These are phyloP conservation scores for Agapornis canus DNA, from an alignment of 2,797 vertebrate genomes.

Conservation along the genomic window DNA sequence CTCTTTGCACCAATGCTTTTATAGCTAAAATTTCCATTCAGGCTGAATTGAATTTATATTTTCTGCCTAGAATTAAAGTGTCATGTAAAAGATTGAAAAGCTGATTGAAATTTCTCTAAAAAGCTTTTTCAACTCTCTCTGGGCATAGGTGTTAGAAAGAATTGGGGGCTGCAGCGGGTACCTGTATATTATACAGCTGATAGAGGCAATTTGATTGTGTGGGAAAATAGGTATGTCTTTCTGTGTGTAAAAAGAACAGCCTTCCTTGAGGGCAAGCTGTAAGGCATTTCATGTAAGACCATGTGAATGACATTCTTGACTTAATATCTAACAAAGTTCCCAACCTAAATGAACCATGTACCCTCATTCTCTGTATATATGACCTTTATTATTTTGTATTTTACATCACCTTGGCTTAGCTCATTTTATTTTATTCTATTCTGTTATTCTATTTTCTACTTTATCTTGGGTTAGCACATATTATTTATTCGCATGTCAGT, in stretches of 20 bases:
- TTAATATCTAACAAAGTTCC: neutral
- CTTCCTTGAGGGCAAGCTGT: neutral
- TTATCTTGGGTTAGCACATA: neutral
- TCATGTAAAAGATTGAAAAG: neutral
- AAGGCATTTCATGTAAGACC: neutral
- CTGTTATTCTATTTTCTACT: neutral
- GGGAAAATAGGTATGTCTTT: neutral
- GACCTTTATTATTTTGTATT: neutral
- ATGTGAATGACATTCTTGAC: neutral
- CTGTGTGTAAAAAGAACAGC: neutral
- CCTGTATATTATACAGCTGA: neutral
- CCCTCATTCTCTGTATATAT: neutral
- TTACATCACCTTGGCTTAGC: neutral
- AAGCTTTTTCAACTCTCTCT: neutral
- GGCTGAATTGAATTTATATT: neutral
- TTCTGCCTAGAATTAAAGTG: neutral
- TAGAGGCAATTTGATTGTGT: neutral
- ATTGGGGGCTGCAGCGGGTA: neutral
- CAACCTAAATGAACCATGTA: neutral
- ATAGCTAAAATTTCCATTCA: neutral
- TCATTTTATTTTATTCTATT: neutral
- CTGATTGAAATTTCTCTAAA: neutral
- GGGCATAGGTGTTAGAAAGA: neutral
- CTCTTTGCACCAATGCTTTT: neutral
- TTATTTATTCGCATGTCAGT: fast-evolving